Percentiles rank a stretch among this genome's conserved stretches.
Conservation (phyloP, 1,140 invertebrate species). For the Portunus trituberculatus region DNA sequence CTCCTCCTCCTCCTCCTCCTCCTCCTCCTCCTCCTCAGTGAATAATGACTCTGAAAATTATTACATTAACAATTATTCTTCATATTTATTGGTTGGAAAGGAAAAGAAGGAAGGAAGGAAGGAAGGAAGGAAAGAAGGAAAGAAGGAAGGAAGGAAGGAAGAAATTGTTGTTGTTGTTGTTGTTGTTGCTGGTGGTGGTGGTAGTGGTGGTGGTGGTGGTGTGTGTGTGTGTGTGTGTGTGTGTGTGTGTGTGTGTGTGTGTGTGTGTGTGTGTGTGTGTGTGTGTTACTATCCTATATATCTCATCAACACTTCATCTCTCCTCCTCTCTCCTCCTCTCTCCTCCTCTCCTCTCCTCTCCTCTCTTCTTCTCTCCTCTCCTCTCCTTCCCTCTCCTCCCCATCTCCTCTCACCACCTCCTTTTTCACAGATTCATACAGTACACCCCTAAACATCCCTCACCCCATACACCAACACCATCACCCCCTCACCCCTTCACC, state of each 20-base stretch:
- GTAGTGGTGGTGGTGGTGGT: neutral
- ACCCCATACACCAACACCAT: too few species aligned
- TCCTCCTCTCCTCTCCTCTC: neutral
- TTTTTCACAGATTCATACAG: too few species aligned
- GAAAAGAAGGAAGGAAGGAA: too few species aligned
- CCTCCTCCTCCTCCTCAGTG: neutral
- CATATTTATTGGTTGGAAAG: too few species aligned
- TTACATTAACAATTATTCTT: neutral
- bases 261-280: neutral
- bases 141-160: neutral
- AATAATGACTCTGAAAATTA: neutral
- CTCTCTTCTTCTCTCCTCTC: too few species aligned
- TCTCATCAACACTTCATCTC: too few species aligned
- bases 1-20: neutral
- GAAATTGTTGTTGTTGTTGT: too few species aligned
- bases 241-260: conserved; percentile 18
- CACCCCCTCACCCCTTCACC: neutral
- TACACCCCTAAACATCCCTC: neutral
- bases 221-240: conserved; percentile 32
- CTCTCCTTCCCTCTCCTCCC: neutral
- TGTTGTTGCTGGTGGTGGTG: neutral
- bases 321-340: too few species aligned
- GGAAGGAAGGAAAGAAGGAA: neutral
- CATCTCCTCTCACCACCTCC: too few species aligned
- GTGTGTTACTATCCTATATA: too few species aligned